A percentile compares a stretch with the other conserved stretches of the same genome.
Conservation (phyloP, 1,140 invertebrate genomes). For the Hyposmocoma kahamanoa region DNA sequence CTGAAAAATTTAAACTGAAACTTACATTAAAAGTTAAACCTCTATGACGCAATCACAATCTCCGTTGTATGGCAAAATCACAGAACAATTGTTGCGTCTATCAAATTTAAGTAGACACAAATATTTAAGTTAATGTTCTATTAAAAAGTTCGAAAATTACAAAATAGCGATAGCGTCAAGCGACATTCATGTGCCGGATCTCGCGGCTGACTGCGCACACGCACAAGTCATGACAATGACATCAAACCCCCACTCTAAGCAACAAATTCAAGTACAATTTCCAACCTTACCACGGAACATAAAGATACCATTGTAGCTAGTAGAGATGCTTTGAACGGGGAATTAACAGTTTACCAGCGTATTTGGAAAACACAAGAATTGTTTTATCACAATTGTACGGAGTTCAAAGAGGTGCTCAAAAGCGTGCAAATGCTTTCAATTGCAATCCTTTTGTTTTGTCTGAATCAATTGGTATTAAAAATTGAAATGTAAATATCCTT, state of each 20-base stretch:
- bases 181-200: slow-evolving; percentile 34
- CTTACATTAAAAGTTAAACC: not conserved
- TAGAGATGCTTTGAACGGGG: no score
- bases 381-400: no score
- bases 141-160: slow-evolving; percentile 15
- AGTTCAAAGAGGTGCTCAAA: no score
- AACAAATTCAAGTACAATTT: slow-evolving; percentile 13
- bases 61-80: no score
- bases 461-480: no score
- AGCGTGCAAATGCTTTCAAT: no score
- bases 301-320: no score
- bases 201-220: slow-evolving; percentile 42
- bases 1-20: slow-evolving; percentile 6
- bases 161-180: slow-evolving; percentile 29
- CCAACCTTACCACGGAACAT: slow-evolving; percentile 28
- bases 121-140: not conserved
- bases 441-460: no score
- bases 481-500: no score
- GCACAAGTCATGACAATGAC: slow-evolving; percentile 33
- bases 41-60: no score
- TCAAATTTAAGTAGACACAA: not conserved
- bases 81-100: not conserved
- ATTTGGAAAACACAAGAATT: no score
- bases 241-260: slow-evolving; percentile 27
- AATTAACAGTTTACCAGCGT: no score